A percentile compares a stretch with the other conserved stretches of the same genome.
These are phyloP conservation scores for Poecilia picta DNA, from an alignment of 2,797 vertebrate genomes.

Conservation along the genomic window DNA sequence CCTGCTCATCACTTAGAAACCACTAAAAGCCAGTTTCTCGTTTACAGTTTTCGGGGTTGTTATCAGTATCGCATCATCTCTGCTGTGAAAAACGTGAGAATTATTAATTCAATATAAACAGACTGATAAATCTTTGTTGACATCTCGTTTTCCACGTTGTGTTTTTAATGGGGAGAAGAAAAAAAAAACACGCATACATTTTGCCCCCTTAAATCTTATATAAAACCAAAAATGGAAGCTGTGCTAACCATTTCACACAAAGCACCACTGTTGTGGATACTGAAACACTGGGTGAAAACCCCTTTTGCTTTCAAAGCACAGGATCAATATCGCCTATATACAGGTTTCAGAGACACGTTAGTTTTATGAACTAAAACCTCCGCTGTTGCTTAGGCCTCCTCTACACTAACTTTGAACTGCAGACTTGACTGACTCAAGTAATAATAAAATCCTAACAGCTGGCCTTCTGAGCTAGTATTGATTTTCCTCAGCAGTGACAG, in stretches of 20 bases:
- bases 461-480: slow-evolving; percentile 67
- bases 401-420: slow-evolving; percentile 50
- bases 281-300: slow-evolving; percentile 53
- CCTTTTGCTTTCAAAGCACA: slow-evolving; percentile 48
- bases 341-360: slow-evolving; percentile 62
- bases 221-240: slow-evolving; percentile 44
- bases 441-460: slow-evolving; percentile 77
- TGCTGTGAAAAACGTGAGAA: neutral
- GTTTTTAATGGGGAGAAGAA: neutral
- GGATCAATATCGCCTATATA: slow-evolving; percentile 69
- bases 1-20: slow-evolving; percentile 17
- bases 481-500: slow-evolving; percentile 68
- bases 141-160: neutral
- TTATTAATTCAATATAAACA: neutral
- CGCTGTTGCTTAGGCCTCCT: slow-evolving; percentile 54
- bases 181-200: neutral
- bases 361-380: slow-evolving; percentile 74
- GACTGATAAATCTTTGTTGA: neutral
- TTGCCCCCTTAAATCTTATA: slow-evolving; percentile 16
- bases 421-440: slow-evolving; percentile 72
- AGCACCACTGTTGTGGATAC: slow-evolving; percentile 40
- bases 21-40: slow-evolving; percentile 39
- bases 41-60: slow-evolving; percentile 35
- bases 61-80: slow-evolving; percentile 4
- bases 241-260: slow-evolving; percentile 58